Base-by-base conservation (phyloP, 2,797 vertebrate genomes). In the Sebastes steindachneri region DNA sequence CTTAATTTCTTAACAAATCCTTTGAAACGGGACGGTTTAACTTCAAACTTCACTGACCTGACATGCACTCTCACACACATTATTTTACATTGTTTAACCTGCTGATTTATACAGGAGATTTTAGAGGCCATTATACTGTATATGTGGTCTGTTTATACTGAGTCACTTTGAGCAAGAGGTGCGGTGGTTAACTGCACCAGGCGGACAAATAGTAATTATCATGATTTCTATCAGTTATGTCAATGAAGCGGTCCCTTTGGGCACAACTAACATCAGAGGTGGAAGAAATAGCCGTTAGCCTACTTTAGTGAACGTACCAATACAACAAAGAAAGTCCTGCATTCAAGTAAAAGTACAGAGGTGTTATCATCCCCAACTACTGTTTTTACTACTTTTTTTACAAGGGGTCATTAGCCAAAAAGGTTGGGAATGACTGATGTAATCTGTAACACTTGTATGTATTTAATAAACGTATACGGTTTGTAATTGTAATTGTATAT, bases 181-280 rank as follows among this genome's bases (percentile, higher is more conserved):
- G 45, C 2, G 9, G 9, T 29, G 53, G 2, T 5, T 35, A 53
- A 19, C 28, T 37, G 4, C 23, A 28, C 8, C 23, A 23, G 23
- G 51, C 37, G 19, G 51, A 23, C 55, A 82, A 80, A 80, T 11
- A 53, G 14, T 53, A 4, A 59, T 72, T 68, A 69, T 54, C n/a
- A 7, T 17, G 3, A 48, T 25, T 5, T 48, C 4, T 9, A 31
- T 48, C 26, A 33, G 15, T 55, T 65, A 25, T n/a, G 29, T 73
- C 29, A 33, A 17, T 65, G 10, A 23, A 35, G 26, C 21, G 2
- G 21, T 35, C 7, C 4, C 2, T 48, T 45, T 37, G 3, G n/a
- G 11, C 33, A 63, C 31, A 28, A 5, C 28, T 11, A 23, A 63
- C n/a, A 9, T 7, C 8, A 45, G 11, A 45, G 35, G 37, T 26